Percentiles rank a stretch among this genome's conserved stretches.
Evolutionary conservation across 2,113 vertebrate species (phyloP).

Genomic region (Pangasianodon gigas): DNA sequence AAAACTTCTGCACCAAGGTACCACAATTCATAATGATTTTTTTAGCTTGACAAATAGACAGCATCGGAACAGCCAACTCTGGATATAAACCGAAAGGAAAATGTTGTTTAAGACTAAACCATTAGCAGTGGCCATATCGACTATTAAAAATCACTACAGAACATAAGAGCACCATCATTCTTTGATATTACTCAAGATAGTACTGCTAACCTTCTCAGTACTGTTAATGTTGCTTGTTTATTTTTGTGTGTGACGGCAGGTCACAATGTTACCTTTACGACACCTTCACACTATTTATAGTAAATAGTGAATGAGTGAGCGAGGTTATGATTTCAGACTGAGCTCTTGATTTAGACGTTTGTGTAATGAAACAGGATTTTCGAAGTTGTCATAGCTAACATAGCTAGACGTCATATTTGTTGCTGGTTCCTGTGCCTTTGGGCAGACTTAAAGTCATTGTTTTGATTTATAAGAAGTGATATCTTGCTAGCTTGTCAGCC

Average conservation of each 20-base stretch:
- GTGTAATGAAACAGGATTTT: neutral
- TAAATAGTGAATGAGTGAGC: neutral
- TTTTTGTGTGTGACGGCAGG: neutral
- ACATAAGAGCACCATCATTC: neutral
- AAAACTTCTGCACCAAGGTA: neutral
- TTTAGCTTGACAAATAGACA: neutral
- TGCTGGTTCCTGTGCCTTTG: slow-evolving; percentile 4
- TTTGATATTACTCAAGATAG: neutral
- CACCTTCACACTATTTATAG: neutral
- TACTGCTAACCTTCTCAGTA: neutral
- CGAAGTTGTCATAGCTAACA: neutral
- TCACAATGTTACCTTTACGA: neutral
- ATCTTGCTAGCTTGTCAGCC: neutral
- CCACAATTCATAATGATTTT: neutral
- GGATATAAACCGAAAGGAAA: neutral
- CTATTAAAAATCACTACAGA: neutral
- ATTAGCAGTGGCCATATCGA: neutral
- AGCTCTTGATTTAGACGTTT: neutral
- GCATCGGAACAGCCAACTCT: neutral
- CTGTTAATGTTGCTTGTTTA: neutral
- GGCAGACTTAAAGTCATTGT: neutral
- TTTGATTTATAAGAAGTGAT: neutral
- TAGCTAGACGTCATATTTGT: neutral
- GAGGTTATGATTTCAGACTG: neutral
- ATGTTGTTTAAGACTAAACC: neutral